Base-by-base conservation (phyloP, 1,140 invertebrate species). In the Ylistrum balloti region DNA sequence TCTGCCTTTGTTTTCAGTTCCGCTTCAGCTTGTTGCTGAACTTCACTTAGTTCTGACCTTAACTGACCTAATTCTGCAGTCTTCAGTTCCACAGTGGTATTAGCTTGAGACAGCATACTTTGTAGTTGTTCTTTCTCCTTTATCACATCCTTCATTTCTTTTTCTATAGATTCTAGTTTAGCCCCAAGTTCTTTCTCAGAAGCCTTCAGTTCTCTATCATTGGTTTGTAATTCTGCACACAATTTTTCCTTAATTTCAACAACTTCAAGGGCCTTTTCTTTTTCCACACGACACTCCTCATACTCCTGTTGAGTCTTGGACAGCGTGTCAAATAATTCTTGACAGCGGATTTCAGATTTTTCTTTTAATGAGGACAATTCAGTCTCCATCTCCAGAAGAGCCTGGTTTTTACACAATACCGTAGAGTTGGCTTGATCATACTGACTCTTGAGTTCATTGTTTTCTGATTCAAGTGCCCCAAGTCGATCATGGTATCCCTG, bases 21-120 rank as follows among this genome's bases (percentile, higher is more conserved):
- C 11, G 20, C 33, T 20, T 45, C 86, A 32, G 32, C n/a, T 2
- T 90, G 45, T 85, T 74, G n/a, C 38, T 90, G 56, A 17, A 85
- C 33, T 88, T 35, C 32, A 41, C 88, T 89, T 9, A 93, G 89
- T 38, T 92, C 91, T 17, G 56, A 85, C 7, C 9, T 38, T 28
- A 92, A 33, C n/a, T n/a, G 28, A 48, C 48, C 34, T n/a, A 90
- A 28, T 89, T 92, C 89, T 20, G 35, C 32, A 22, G 48, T 74
- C 41, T 89, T 92, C 17, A 2, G 22, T 33, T 88, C 48, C 33
- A 92, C 33, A 20, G 86, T 87, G 56, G 88, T 48, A 28, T 33
- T 33, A 28, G 86, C 41, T 41, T 90, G 86, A 32, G 35, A 20
- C 87, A 90, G 22, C 87, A 35, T 85, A 35, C 86, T 28, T 32